phyloP scores from a whole-genome alignment of 2,888 invertebrate species.

The Eupithecia subfuscata region DNA sequence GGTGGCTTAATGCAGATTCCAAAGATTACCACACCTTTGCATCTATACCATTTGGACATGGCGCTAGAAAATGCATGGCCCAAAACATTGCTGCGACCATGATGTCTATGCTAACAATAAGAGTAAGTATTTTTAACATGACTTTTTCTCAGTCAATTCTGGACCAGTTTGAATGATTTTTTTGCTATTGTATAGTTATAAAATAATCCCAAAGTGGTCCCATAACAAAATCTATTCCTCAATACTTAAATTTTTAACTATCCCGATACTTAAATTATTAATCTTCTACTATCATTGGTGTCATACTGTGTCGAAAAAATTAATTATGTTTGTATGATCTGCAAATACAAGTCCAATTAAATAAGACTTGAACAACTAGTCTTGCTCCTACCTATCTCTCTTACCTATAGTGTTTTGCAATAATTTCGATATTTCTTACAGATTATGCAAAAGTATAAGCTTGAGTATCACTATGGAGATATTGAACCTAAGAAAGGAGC shows the following conservation, averaged over 20 bases:
- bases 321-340: background rate
- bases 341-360: too few relatives aligned
- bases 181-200: background rate
- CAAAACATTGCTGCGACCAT: conserved; percentile 85
- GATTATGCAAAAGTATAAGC: conserved; percentile 85
- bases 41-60: conserved; percentile 86
- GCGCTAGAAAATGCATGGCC: conserved; percentile 85
- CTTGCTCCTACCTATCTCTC: too few relatives aligned
- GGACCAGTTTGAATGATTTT: background rate
- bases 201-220: too few relatives aligned
- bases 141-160: background rate
- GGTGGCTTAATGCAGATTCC: conserved; percentile 81
- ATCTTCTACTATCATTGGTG: background rate
- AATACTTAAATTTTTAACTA: too few relatives aligned
- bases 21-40: conserved; percentile 81
- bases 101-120: conserved; percentile 82
- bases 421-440: conserved; percentile 59
- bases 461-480: conserved; percentile 88
- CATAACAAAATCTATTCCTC: too few relatives aligned
- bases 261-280: too few relatives aligned
- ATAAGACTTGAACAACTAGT: too few relatives aligned
- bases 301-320: too few relatives aligned
- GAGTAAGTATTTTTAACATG: conserved; percentile 65
- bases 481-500: conserved; percentile 80
- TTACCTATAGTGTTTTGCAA: background rate